Base-by-base conservation (phyloP, 2,797 vertebrate species). In the Vespertilio murinus region DNA sequence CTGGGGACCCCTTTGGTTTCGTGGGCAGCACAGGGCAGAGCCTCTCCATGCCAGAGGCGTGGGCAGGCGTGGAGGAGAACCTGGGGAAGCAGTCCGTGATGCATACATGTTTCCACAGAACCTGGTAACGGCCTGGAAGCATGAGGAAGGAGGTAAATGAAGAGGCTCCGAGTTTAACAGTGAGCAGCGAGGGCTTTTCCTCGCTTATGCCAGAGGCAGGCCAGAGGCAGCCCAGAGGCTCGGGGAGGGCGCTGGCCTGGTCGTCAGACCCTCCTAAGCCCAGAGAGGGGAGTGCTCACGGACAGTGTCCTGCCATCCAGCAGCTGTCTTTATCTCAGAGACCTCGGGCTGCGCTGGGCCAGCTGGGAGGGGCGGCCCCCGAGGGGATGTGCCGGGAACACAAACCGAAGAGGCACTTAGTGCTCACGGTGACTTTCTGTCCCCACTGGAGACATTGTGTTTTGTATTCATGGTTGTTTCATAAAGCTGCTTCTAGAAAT, bases 361-460 rank as follows among this genome's bases (percentile, higher is more conserved):
- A 59, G 42, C 1, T 1, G 14, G 20, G 11, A 40, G 0, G 7
- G 59, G 52, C 6, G 10, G 45, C 35, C 9, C 18, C 42, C 1
- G 20, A 16, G 0, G 8, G 61, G 69, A 1, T 0, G 45, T 3
- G 33, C 59, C 0, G 0, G 70, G 74, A 11, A 3, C 5, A 1
- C 4, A 12, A 7, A 13, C 35, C n/a, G 7, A 0, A 10, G 3
- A 17, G 35, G 13, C 6, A 23, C 42, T 13, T 3, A 3, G 30
- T n/a, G 38, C 6, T 0, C 4, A 5, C 0, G 5, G 65, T 6
- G 0, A 28, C 54, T 22, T 78, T 59, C 69, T 25, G 23, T 30
- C 23, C 70, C 64, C 8, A 81, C 10, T 14, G 17, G 35, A 3
- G 23, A 45, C 12, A 4, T 54, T 7, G 17, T 23, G 6, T 47